Percentiles rank a stretch among this genome's conserved stretches.
Evolutionary conservation across 2,888 invertebrate species (phyloP).

Genomic region (Eupithecia exiguata): DNA sequence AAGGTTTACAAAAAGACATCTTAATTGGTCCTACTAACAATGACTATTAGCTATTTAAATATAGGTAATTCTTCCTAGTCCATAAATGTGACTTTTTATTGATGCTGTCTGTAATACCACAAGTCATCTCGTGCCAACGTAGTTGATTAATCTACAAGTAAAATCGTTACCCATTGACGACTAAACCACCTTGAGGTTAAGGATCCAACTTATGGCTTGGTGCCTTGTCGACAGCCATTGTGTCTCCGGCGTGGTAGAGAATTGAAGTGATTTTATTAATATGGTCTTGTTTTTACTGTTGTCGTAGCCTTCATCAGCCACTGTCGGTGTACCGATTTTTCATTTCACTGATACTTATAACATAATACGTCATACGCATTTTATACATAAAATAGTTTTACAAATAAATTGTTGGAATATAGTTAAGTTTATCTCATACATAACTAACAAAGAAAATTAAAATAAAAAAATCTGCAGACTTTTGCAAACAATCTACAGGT

Average conservation of each 20-base stretch:
- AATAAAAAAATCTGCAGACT: too few species aligned
- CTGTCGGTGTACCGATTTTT: background rate
- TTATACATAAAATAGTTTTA: background rate
- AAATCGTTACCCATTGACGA: constrained; percentile 12
- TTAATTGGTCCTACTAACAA: too few species aligned
- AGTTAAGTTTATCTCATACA: too few species aligned
- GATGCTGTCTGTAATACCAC: background rate
- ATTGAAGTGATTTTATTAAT: background rate
- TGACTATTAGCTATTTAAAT: background rate
- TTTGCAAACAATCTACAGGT: too few species aligned
- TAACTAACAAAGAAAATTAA: too few species aligned
- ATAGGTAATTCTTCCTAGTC: background rate
- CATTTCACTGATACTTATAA: background rate
- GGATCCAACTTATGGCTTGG: background rate
- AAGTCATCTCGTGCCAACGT: background rate
- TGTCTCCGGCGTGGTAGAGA: background rate
- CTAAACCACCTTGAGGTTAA: constrained; percentile 22
- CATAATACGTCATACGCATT: too few species aligned
- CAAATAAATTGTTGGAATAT: background rate
- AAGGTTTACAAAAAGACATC: too few species aligned
- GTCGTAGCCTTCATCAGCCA: background rate
- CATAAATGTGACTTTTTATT: background rate
- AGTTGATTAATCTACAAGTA: constrained; percentile 11
- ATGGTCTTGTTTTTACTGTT: too few species aligned
- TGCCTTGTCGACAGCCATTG: background rate